Percentiles rank a stretch among this genome's conserved stretches.
Evolutionary conservation across 2,797 vertebrate genomes (phyloP).

Genomic region (Yasuhikotakia modesta): DNA sequence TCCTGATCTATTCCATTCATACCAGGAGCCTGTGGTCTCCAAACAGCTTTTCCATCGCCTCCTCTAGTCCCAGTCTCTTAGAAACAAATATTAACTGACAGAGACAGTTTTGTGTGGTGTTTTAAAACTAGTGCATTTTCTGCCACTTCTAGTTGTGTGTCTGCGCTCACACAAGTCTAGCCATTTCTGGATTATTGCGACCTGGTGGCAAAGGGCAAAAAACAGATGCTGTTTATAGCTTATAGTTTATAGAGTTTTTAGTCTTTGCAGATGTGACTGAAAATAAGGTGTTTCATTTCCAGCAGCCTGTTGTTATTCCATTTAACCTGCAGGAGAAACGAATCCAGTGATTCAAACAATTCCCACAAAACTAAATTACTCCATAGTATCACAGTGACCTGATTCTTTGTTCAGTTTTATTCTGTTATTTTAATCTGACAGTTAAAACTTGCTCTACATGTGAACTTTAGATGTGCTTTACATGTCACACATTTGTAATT

Average conservation of each 20-base stretch:
- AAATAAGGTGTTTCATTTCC: slow-evolving; percentile 35
- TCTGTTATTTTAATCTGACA: background rate
- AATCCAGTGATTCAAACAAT: background rate
- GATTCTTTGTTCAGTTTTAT: background rate
- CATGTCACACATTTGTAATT: too few species aligned
- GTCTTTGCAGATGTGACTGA: slow-evolving; percentile 26
- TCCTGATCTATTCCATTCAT: slow-evolving; percentile 7
- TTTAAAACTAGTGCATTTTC: slow-evolving; percentile 14
- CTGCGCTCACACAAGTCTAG: background rate
- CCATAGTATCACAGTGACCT: background rate
- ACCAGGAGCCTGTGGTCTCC: background rate
- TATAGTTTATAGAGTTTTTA: slow-evolving; percentile 29
- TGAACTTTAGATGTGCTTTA: too few species aligned
- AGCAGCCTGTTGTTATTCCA: slow-evolving; percentile 8
- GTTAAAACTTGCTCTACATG: background rate
- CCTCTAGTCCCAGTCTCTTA: background rate
- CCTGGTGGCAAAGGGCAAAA: slow-evolving; percentile 33
- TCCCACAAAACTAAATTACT: background rate
- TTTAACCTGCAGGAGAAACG: slow-evolving; percentile 23
- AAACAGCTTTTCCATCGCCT: slow-evolving; percentile 3
- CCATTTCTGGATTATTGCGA: slow-evolving; percentile 3
- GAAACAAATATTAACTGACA: background rate
- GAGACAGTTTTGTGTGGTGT: slow-evolving; percentile 34
- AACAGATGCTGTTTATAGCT: slow-evolving; percentile 17
- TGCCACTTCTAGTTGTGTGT: background rate